Evolutionary conservation across 2,888 invertebrate genomes (phyloP).

Genomic region (Phyllotreta striolata): DNA sequence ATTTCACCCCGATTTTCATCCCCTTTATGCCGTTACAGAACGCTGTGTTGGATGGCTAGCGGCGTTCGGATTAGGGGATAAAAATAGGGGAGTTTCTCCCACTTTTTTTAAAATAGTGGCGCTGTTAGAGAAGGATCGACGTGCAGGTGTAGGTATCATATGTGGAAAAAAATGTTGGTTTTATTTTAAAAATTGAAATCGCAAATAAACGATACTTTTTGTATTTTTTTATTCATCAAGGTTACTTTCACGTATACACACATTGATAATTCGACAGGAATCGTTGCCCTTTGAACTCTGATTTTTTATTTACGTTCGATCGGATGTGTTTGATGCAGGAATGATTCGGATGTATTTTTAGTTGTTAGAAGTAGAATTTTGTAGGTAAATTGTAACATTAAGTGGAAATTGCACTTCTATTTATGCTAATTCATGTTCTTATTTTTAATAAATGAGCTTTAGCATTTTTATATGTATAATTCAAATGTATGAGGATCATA

Average conservation of each 20-base stretch:
- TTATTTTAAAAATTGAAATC: slow-evolving; percentile 32
- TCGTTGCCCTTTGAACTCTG: slow-evolving; percentile 15
- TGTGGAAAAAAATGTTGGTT: slow-evolving; percentile 14
- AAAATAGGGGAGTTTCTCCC: slow-evolving; percentile 11
- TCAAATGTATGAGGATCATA: no score
- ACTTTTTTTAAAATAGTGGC: slow-evolving; percentile 18
- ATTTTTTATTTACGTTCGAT: neutral
- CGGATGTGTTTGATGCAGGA: neutral
- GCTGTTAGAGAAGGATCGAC: neutral
- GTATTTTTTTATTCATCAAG: slow-evolving; percentile 23
- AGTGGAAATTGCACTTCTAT: no score
- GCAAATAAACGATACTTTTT: slow-evolving; percentile 30
- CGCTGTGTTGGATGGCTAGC: slow-evolving; percentile 5
- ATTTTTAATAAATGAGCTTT: no score
- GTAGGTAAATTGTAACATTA: no score
- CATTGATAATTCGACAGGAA: slow-evolving; percentile 22
- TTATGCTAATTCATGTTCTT: no score
- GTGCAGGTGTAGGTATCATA: slow-evolving; percentile 10
- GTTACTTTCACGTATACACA: slow-evolving; percentile 27
- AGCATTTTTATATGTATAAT: no score
- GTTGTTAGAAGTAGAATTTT: no score
- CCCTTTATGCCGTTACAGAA: slow-evolving; percentile 3
- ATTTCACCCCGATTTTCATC: slow-evolving; percentile 1
- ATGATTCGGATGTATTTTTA: no score
- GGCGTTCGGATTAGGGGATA: neutral